Evolutionary conservation across 1,140 invertebrate species (phyloP).

Genomic region (Mya arenaria): DNA sequence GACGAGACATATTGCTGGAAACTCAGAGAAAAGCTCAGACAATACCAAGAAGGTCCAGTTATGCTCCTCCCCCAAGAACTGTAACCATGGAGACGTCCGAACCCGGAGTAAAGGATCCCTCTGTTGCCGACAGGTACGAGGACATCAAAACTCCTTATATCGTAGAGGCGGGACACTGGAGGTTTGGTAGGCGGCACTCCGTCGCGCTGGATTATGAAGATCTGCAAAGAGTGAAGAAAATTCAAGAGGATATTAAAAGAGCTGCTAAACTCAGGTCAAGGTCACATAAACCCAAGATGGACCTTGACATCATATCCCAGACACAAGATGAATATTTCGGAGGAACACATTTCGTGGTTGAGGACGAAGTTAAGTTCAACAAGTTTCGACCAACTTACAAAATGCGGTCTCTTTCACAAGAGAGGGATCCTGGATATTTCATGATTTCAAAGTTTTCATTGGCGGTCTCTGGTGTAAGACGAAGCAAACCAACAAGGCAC

Average conservation of each 20-base stretch:
- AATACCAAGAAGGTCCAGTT: too few species aligned
- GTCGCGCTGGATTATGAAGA: constrained; percentile 37
- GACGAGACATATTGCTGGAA: not conserved
- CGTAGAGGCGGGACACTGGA: constrained; percentile 22
- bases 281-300: constrained; percentile 2
- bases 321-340: constrained; percentile 40
- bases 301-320: constrained; percentile 26
- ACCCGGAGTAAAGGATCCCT: not conserved
- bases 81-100: not conserved
- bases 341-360: constrained; percentile 30
- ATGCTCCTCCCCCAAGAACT: not conserved
- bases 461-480: constrained; percentile 26
- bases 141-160: constrained; percentile 43
- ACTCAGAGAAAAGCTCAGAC: not conserved
- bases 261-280: not conserved
- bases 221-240: not conserved
- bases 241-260: not conserved
- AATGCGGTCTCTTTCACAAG: constrained; percentile 6
- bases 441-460: constrained; percentile 40
- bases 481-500: not conserved
- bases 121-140: constrained; percentile 40
- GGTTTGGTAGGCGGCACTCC: constrained; percentile 37
- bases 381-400: constrained; percentile 2
- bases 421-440: constrained; percentile 48
- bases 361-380: constrained; percentile 33